phyloP scores from a whole-genome alignment of 2,888 invertebrate species.

The Buathra laborator region DNA sequence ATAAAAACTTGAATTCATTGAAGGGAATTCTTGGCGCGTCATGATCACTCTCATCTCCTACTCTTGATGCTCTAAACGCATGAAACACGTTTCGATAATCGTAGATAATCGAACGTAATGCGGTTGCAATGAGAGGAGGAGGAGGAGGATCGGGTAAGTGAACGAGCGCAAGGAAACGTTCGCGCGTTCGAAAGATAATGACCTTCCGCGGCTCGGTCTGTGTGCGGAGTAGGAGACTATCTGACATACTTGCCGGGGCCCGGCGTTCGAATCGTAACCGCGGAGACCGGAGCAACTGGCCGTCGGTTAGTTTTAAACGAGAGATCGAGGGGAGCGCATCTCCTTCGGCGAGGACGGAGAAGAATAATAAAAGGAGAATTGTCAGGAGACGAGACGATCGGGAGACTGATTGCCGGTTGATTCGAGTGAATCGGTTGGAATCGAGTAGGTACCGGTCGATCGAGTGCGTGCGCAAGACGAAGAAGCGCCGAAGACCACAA shows the following conservation, averaged over 20 bases:
- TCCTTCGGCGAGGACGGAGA: conserved; percentile 61
- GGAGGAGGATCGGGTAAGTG: conserved; percentile 34
- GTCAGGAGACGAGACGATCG: conserved; percentile 20
- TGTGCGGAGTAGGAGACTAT: conserved; percentile 83
- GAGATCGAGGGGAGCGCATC: conserved; percentile 82
- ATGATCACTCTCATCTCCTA: conserved; percentile 24
- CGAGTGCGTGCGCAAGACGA: conserved; percentile 13
- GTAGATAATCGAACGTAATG: conserved; percentile 46
- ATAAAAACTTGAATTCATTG: background rate
- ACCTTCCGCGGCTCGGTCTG: conserved; percentile 81
- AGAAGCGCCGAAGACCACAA: conserved; percentile 1
- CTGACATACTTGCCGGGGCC: conserved; percentile 84
- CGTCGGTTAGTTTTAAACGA: conserved; percentile 82
- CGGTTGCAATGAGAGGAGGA: conserved; percentile 14
- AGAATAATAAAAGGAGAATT: conserved; percentile 54
- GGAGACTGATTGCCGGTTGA: conserved; percentile 24
- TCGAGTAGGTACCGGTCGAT: conserved; percentile 48
- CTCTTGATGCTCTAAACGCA: background rate
- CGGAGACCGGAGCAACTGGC: conserved; percentile 75
- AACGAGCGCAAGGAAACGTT: conserved; percentile 56
- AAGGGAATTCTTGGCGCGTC: conserved; percentile 18
- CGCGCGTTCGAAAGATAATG: conserved; percentile 80
- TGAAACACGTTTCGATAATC: conserved; percentile 21
- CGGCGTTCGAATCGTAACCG: conserved; percentile 80
- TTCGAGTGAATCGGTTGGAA: conserved; percentile 36